Evolutionary conservation across 2,113 vertebrate species (phyloP).

Genomic region (Oncorhynchus nerka): DNA sequence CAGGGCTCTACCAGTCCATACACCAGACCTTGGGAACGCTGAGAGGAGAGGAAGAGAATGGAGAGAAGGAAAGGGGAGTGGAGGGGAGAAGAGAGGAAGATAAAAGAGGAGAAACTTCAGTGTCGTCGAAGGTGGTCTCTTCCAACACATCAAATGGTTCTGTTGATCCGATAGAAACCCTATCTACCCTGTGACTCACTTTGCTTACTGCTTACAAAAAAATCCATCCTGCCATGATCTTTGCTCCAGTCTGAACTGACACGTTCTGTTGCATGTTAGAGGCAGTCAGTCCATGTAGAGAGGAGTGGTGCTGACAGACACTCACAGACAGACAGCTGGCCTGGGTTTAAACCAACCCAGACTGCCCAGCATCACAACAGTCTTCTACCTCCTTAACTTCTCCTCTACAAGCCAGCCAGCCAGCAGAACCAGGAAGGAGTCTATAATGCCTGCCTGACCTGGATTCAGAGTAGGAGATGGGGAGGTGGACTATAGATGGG

Average conservation of each 20-base stretch:
- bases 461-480: conserved; percentile 8
- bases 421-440: background rate
- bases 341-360: conserved; percentile 21
- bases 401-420: conserved; percentile 28
- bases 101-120: conserved; percentile 16
- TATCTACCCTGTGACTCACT: conserved; percentile 21
- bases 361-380: conserved; percentile 61
- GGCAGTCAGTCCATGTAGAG: too few species aligned
- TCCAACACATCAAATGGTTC: conserved; percentile 42
- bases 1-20: conserved; percentile 12
- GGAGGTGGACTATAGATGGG: background rate
- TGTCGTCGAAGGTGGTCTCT: background rate
- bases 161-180: conserved; percentile 40
- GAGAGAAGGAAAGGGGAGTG: conserved; percentile 1
- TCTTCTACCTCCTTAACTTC: conserved; percentile 51
- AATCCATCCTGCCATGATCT: too few species aligned
- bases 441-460: conserved; percentile 42
- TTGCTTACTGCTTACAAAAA: too few species aligned
- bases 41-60: conserved; percentile 10
- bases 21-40: background rate
- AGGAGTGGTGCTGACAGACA: background rate
- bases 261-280: too few species aligned
- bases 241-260: too few species aligned
- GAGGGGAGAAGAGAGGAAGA: background rate
- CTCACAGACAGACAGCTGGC: conserved; percentile 44